phyloP scores from a whole-genome alignment of 2,113 vertebrate species.

The Hippolais icterina region DNA sequence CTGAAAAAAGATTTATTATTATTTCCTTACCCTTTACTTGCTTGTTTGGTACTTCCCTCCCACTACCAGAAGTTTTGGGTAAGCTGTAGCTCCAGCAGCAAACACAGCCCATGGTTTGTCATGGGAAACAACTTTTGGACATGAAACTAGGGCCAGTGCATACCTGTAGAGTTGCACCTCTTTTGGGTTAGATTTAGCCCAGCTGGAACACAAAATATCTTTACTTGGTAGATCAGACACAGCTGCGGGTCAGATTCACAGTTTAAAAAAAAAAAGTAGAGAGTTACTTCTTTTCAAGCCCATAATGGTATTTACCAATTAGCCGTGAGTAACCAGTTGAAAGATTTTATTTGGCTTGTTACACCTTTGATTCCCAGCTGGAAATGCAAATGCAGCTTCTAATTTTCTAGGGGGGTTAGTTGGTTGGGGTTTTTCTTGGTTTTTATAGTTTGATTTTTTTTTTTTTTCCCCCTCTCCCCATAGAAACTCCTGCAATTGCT shows the following conservation, averaged over 20 bases:
- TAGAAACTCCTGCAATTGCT: not conserved
- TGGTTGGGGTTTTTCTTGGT: accelerated
- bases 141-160: too few relatives aligned
- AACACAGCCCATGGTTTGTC: accelerated
- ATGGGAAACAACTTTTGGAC: accelerated
- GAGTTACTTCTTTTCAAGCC: not conserved
- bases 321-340: not conserved
- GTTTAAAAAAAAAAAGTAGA: not conserved
- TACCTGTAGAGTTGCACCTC: not conserved
- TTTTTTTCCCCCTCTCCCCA: too few relatives aligned
- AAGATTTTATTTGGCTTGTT: not conserved
- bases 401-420: not conserved
- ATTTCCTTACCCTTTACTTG: not conserved
- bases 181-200: not conserved
- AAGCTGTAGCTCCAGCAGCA: not conserved
- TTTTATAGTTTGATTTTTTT: too few relatives aligned
- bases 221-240: not conserved
- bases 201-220: not conserved
- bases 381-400: not conserved
- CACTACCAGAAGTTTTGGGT: not conserved
- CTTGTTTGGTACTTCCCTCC: not conserved
- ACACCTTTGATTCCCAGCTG: not conserved
- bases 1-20: not conserved
- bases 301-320: not conserved
- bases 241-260: not conserved